Conservation (phyloP, 2,113 vertebrate species). For the Burhinus bistriatus region DNA sequence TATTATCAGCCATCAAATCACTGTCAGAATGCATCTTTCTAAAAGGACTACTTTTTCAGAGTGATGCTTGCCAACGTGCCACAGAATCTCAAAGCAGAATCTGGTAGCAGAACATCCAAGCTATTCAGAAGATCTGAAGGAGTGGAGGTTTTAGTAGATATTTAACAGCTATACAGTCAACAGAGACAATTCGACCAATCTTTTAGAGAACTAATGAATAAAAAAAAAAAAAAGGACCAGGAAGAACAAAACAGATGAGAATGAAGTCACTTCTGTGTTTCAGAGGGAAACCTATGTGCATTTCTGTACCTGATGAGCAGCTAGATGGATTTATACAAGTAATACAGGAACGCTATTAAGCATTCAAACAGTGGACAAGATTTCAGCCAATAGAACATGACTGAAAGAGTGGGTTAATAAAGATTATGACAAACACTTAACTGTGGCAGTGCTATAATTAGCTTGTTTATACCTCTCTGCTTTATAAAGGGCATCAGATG, state of each 20-base stretch:
- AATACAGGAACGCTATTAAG: not conserved
- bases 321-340: not conserved
- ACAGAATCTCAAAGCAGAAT: not conserved
- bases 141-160: not conserved
- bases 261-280: not conserved
- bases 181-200: not conserved
- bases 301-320: not conserved
- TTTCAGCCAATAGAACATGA: not conserved
- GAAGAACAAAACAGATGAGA: not conserved
- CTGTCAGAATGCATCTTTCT: not conserved
- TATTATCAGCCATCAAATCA: not conserved
- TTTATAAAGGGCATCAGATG: conserved; percentile 34
- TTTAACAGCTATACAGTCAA: not conserved
- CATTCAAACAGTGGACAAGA: not conserved
- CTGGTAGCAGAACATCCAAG: not conserved
- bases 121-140: not conserved
- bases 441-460: conserved; percentile 28
- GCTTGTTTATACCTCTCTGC: conserved; percentile 31
- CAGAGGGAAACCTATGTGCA: not conserved
- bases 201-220: not conserved
- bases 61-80: not conserved
- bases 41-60: not conserved
- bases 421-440: conserved; percentile 21
- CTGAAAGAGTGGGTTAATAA: not conserved
- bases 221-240: not conserved